These are phyloP conservation scores for Melipona beecheii DNA, from an alignment of 2,888 invertebrate genomes.

Conservation along the genomic window DNA sequence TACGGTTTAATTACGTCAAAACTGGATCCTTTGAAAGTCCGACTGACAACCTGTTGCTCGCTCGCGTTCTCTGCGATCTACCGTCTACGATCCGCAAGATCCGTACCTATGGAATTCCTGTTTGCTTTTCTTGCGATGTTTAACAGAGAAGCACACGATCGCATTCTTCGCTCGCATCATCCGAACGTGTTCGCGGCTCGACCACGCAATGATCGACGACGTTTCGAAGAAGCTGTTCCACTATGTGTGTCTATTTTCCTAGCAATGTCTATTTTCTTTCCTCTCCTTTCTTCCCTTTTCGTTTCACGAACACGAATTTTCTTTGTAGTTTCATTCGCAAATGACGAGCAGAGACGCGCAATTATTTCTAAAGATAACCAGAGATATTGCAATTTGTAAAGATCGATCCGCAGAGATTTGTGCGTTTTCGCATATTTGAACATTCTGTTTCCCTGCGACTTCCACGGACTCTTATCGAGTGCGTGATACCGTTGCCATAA, in stretches of 20 bases:
- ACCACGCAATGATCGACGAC: background rate
- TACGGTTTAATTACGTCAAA: conserved; percentile 31
- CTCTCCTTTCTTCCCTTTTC: background rate
- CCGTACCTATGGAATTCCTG: background rate
- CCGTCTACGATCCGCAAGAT: conserved; percentile 6
- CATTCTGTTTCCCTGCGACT: too few relatives aligned
- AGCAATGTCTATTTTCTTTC: background rate
- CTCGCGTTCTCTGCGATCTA: conserved; percentile 7
- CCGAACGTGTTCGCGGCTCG: background rate
- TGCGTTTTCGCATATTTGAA: too few relatives aligned
- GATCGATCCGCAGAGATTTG: too few relatives aligned
- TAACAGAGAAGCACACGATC: background rate
- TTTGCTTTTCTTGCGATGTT: conserved; percentile 1
- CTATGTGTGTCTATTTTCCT: too few relatives aligned
- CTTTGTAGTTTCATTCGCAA: background rate
- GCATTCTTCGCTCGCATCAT: conserved; percentile 2
- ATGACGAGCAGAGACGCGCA: background rate
- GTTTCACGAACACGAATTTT: too few relatives aligned
- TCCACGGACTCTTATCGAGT: too few relatives aligned
- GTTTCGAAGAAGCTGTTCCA: background rate
- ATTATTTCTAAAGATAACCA: too few relatives aligned
- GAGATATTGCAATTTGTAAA: too few relatives aligned
- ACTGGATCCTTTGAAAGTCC: conserved; percentile 28
- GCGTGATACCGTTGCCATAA: background rate
- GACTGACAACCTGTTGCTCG: conserved; percentile 37